phyloP scores from a whole-genome alignment of 2,797 vertebrate genomes.

The Periparus ater region DNA sequence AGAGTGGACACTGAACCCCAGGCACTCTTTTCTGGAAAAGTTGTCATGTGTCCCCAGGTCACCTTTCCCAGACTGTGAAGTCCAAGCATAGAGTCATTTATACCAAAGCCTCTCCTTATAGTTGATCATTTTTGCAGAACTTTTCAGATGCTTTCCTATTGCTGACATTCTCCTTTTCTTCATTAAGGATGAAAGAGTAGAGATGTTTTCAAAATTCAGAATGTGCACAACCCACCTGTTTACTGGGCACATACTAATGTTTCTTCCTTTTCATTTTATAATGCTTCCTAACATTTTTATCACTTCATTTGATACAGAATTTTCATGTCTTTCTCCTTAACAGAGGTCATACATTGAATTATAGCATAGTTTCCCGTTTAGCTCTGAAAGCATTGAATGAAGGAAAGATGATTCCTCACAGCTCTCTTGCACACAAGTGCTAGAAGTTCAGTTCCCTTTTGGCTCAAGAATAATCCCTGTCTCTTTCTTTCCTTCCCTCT shows the following conservation, averaged over 20 bases:
- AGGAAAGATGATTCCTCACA: not conserved
- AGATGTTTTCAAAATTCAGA: not conserved
- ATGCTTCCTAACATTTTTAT: not conserved
- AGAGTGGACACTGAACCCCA: not conserved
- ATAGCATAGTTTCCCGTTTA: not conserved
- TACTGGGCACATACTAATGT: not conserved
- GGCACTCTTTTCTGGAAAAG: not conserved
- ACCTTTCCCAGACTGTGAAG: not conserved
- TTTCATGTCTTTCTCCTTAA: not conserved
- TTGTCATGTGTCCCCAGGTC: not conserved
- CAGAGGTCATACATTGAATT: not conserved
- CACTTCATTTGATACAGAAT: not conserved
- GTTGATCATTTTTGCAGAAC: not conserved
- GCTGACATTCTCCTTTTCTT: not conserved
- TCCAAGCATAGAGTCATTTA: not conserved
- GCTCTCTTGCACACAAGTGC: not conserved
- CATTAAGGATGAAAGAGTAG: not conserved
- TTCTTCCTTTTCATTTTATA: not conserved
- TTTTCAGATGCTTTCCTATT: not conserved
- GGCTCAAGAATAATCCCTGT: not conserved
- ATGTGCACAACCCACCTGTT: not conserved
- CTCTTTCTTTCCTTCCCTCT: no score
- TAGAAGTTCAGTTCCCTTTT: not conserved
- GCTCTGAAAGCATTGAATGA: not conserved
- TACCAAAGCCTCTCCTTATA: not conserved